Conservation (phyloP, 1,140 invertebrate genomes). For the Wasmannia auropunctata region DNA sequence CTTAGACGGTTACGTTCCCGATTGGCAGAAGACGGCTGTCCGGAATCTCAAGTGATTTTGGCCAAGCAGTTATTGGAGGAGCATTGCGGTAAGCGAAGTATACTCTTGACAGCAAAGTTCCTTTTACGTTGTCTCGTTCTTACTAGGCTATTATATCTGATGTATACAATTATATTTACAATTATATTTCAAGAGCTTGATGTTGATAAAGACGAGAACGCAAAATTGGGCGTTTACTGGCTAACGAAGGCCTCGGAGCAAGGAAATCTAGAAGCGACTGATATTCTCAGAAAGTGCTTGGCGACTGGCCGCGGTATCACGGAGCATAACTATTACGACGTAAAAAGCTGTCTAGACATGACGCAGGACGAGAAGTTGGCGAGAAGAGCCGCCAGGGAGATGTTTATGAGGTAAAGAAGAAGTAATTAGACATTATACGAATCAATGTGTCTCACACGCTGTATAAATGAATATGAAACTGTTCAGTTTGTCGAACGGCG, state of each 20-base stretch:
- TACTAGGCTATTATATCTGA: background rate
- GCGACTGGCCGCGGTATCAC: conserved; percentile 92
- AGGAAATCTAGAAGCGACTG: conserved; percentile 94
- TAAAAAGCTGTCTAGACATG: conserved; percentile 93
- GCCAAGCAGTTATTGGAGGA: conserved; percentile 91
- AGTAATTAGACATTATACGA: background rate
- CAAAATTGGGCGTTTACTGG: conserved; percentile 92
- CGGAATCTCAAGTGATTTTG: conserved; percentile 92
- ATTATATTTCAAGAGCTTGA: conserved; percentile 83
- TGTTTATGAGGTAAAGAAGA: conserved; percentile 90
- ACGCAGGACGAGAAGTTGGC: conserved; percentile 94
- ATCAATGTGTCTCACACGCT: conserved; percentile 6
- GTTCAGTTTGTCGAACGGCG: conserved; percentile 91
- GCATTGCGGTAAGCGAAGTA: conserved; percentile 87
- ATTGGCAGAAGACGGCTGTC: conserved; percentile 92
- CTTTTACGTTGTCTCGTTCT: background rate
- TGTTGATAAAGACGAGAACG: conserved; percentile 88
- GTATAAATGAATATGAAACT: conserved; percentile 1
- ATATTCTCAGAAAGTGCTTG: conserved; percentile 91
- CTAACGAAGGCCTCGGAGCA: conserved; percentile 95
- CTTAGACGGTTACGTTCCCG: conserved; percentile 89
- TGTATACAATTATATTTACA: background rate
- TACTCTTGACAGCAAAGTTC: background rate
- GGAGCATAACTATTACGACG: conserved; percentile 92
- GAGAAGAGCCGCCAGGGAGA: conserved; percentile 92